Percentiles rank a stretch among this genome's conserved stretches.
Evolutionary conservation across 92 coral and sea anemone species (phyloP).

Genomic region (Epizoanthus ramosus): DNA sequence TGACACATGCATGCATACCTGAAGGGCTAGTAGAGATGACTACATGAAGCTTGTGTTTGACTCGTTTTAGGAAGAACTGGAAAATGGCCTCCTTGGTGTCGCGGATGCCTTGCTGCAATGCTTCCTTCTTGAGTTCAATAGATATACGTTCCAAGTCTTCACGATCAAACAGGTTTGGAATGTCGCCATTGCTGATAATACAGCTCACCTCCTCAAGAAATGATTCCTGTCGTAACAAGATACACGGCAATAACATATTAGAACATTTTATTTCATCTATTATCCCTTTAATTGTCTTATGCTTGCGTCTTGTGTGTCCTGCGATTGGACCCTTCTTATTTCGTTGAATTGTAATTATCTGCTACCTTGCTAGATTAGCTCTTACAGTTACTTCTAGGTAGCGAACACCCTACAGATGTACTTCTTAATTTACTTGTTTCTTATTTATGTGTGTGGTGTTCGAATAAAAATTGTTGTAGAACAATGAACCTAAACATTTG

Average conservation of each 20-base stretch:
- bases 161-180: slow-evolving; percentile 77
- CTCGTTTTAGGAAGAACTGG: slow-evolving; percentile 88
- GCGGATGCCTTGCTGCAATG: slow-evolving; percentile 62
- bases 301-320: no score
- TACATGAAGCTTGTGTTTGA: slow-evolving; percentile 72
- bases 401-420: no score
- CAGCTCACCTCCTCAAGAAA: slow-evolving; percentile 92
- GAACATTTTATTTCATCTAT: no score
- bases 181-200: slow-evolving; percentile 74
- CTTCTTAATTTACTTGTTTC: no score
- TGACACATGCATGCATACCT: slow-evolving; percentile 41
- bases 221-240: slow-evolving; percentile 62
- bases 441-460: no score
- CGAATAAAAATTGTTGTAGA: no score
- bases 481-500: background rate
- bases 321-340: no score
- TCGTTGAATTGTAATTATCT: no score
- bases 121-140: slow-evolving; percentile 70
- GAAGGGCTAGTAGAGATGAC: slow-evolving; percentile 94
- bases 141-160: slow-evolving; percentile 87
- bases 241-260: background rate
- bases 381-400: no score
- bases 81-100: slow-evolving; percentile 85
- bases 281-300: no score
- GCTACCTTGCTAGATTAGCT: no score